Base-by-base conservation (phyloP, 2,888 invertebrate genomes). In the Pyrrhia umbra region DNA sequence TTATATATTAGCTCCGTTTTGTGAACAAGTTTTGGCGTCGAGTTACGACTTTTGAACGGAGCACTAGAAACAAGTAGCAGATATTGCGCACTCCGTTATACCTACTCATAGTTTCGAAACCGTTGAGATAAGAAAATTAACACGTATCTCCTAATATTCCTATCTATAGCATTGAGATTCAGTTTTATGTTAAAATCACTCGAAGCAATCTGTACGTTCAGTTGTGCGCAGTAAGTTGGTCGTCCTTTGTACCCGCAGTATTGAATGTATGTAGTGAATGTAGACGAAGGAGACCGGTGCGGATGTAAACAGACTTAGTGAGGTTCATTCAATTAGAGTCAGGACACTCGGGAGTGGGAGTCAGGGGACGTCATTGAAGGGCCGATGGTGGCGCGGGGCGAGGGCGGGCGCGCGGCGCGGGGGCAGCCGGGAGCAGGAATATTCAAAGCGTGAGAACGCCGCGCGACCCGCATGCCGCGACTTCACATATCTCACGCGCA, bases 371-470 rank as follows among this genome's bases (percentile, higher is more conserved):
- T 90, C 92, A 91, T 90, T 89, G 92, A 92, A 93, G 93, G 94
- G 93, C 92, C 89, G 86, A 79, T 80, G 84, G 82, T 70, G 83
- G 86, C 81, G 82, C 81, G 84, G 76, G 77, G 77, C 63, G 80
- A 68, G 77, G 75, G 75, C 64, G 69, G 78, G 75, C 52, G 63
- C 54, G 73, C 81, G 82, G 82, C 77, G 78, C 76, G 76, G 77
- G 86, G 85, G 82, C 81, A 76, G 88, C 86, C 91, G 90, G 91
- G 90, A 92, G 88, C 93, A 93, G 93, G 93, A 92, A 94, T 94
- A 95, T 95, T 94, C 93, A 93, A 94, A 94, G 94, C 94, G 94
- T 95, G 94, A 95, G 94, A 95, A 95, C 94, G 91, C 88, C 85
- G 92, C 90, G 94, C 93, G 94, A 93, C 94, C 94, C 94, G 94